Evolutionary conservation across 2,888 invertebrate species (phyloP).

Genomic region (Ornithoptera alexandrae): DNA sequence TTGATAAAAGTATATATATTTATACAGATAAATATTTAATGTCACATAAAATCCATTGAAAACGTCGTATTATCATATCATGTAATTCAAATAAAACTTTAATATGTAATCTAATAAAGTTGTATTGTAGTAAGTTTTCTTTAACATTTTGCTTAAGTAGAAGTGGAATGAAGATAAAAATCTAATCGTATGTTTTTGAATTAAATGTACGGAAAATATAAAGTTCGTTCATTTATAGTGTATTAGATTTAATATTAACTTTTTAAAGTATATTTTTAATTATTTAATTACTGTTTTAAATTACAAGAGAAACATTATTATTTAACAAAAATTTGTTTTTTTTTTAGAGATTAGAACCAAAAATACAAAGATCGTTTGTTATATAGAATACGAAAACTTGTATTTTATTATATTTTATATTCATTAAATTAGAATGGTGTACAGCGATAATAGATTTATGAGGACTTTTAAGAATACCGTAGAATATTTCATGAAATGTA

Average conservation of each 20-base stretch:
- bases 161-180: too few species aligned
- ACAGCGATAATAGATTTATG: constrained; percentile 42
- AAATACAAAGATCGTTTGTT: too few species aligned
- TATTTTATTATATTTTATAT: not conserved
- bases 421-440: constrained; percentile 12
- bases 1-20: not conserved
- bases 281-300: too few species aligned
- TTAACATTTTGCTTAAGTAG: not conserved
- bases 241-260: too few species aligned
- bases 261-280: too few species aligned
- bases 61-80: not conserved
- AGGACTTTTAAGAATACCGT: constrained; percentile 30
- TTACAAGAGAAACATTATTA: too few species aligned
- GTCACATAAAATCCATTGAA: not conserved
- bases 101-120: not conserved
- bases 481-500: constrained; percentile 43
- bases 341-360: too few species aligned
- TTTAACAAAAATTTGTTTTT: too few species aligned
- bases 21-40: not conserved
- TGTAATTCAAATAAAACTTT: not conserved
- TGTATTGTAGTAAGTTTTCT: not conserved
- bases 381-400: too few species aligned
- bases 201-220: too few species aligned
- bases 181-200: too few species aligned
- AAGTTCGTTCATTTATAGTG: too few species aligned